These are phyloP conservation scores for Harpagoxenus sublaevis DNA, from an alignment of 2,888 invertebrate species.

Conservation along the genomic window DNA sequence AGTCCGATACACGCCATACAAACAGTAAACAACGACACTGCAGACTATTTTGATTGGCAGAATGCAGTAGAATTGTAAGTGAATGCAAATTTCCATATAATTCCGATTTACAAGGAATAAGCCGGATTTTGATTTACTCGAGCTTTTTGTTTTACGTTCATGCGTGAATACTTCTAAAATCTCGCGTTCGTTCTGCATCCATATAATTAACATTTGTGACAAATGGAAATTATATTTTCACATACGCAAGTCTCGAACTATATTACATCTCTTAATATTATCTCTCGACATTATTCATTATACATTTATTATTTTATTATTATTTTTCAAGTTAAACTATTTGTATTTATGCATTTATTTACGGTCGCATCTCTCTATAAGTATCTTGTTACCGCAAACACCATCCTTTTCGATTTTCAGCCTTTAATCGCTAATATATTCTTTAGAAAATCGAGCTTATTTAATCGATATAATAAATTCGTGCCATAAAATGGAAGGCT, in stretches of 20 bases:
- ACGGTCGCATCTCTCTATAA: neutral
- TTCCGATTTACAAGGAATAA: neutral
- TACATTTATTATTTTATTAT: neutral
- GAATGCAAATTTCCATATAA: slow-evolving; percentile 25
- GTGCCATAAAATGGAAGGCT: neutral
- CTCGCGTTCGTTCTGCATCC: neutral
- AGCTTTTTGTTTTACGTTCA: neutral
- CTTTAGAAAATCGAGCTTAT: neutral
- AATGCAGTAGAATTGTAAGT: slow-evolving; percentile 18
- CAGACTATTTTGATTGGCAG: slow-evolving; percentile 23
- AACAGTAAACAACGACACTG: slow-evolving; percentile 18
- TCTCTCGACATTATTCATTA: neutral
- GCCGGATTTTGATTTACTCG: neutral
- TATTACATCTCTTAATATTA: neutral
- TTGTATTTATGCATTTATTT: neutral
- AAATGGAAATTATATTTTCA: slow-evolving; percentile 6
- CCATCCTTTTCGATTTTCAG: neutral
- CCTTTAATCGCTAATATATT: neutral
- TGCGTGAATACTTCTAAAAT: slow-evolving; percentile 3
- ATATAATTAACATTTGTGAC: neutral
- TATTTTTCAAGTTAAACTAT: neutral
- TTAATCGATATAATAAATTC: slow-evolving; percentile 5
- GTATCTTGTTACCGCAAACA: neutral
- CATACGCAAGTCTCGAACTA: neutral
- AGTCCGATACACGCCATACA: slow-evolving; percentile 1